These are phyloP conservation scores for Drosophila miranda DNA, from an alignment of 1,140 invertebrate genomes.

Conservation along the genomic window DNA sequence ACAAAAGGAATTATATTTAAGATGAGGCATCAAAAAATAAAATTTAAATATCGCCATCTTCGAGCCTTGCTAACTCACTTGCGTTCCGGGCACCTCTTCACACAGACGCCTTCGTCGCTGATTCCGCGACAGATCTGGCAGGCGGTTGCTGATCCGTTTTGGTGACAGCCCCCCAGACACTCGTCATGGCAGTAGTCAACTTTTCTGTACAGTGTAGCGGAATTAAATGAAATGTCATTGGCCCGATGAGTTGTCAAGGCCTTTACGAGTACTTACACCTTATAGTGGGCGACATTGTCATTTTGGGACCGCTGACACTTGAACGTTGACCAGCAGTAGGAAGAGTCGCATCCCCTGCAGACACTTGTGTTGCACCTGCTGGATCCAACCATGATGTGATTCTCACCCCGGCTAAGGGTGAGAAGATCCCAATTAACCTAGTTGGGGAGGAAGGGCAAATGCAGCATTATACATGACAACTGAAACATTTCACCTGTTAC, in stretches of 20 bases:
- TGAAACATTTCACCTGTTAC: not conserved
- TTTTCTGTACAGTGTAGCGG: not conserved
- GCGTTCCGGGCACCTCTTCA: conserved; percentile 53
- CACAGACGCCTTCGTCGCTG: conserved; percentile 61
- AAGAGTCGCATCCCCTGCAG: conserved; percentile 59
- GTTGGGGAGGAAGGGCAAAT: not conserved
- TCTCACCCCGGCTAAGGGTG: conserved; percentile 60
- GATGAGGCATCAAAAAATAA: not conserved
- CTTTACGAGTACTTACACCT: conserved; percentile 29
- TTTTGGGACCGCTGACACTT: conserved; percentile 73
- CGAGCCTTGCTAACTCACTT: conserved; percentile 46
- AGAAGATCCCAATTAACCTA: conserved; percentile 74
- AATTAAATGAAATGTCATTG: too few species aligned
- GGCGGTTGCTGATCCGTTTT: conserved; percentile 40
- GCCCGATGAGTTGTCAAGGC: too few species aligned
- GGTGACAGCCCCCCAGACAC: conserved; percentile 67
- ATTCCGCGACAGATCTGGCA: conserved; percentile 62
- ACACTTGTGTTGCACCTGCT: conserved; percentile 51
- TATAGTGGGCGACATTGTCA: conserved; percentile 57
- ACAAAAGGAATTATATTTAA: conserved; percentile 18
- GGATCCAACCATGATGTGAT: conserved; percentile 46
- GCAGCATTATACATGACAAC: not conserved
- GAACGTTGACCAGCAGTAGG: conserved; percentile 67
- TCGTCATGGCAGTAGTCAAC: conserved; percentile 58
- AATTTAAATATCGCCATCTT: not conserved